Base-by-base conservation (phyloP, 1,140 invertebrate species). In the Monomorium pharaonis region DNA sequence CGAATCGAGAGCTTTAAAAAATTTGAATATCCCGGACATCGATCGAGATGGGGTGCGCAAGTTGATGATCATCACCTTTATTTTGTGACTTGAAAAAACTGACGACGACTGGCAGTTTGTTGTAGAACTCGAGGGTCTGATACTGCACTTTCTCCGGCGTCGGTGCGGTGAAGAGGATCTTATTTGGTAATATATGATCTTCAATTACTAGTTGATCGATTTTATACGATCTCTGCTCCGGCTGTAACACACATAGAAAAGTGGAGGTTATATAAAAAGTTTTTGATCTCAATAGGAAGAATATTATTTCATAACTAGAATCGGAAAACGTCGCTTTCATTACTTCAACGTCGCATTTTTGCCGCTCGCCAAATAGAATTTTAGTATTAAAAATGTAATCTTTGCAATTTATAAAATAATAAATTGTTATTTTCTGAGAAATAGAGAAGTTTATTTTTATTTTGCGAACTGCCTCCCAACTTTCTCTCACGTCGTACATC, bases 121-220 rank as follows among this genome's bases (percentile, higher is more conserved):
- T 98, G 27, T 96, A 96, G 91, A 98, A 98, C 0, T 98, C 97
- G 63, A 98, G 93, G 56, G 98, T 98, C 91, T 97, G 96, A 89
- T 97, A 98, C 74, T 97, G 96, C 37, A 96, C 93, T 54, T 96
- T 96, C 84, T 97, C 96, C 6, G 96, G 95, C 0, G 98, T 97
- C 0, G 98, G 97, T 86, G 97, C 96, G 3, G 98, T 98, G 94
- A 99, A 99, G 21, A 99, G 96, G 9, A 98, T 98, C 91, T 97
- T 96, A 90, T 97, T 96, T 0, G 97, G 97, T 89, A 99, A 97
- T n/a, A 99, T 97, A 93, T 99, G 98, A 18, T 98, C 98, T 93
- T 98, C 97, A 62, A 99, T 97, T 27, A 99, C 98, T 93, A 98
- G 97, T 14, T 95, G 96, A 93, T 98, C 98, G 75, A 98, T 97